A percentile compares a stretch with the other conserved stretches of the same genome.
phyloP scores from a whole-genome alignment of 2,888 invertebrate genomes.

The Ochlodes sylvanus region DNA sequence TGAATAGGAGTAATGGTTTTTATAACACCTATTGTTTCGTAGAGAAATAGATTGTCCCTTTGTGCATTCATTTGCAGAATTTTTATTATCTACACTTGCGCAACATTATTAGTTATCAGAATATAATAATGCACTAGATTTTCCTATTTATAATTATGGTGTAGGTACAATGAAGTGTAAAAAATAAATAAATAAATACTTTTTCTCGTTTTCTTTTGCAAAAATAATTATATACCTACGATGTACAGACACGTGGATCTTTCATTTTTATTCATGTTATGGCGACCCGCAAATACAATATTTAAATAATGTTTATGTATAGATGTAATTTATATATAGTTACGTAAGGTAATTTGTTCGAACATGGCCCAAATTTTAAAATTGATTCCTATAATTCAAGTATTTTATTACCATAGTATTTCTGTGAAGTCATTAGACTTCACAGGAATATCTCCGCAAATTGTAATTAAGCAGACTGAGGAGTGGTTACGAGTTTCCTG shows the following conservation, averaged over 20 bases:
- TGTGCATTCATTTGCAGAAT: conserved; percentile 5
- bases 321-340: conserved; percentile 26
- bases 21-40: conserved; percentile 18
- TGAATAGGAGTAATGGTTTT: conserved; percentile 6
- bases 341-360: conserved; percentile 14
- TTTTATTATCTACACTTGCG: conserved; percentile 10
- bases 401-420: conserved; percentile 32
- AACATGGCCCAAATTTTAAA: conserved; percentile 26
- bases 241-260: too few relatives aligned
- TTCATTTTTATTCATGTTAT: background rate
- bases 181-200: too few relatives aligned
- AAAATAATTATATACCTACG: too few relatives aligned
- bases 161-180: too few relatives aligned
- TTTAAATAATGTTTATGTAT: conserved; percentile 13
- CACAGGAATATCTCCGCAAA: conserved; percentile 23
- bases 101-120: conserved; percentile 4
- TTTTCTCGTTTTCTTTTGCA: too few relatives aligned
- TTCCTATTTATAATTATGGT: too few relatives aligned
- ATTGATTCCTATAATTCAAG: conserved; percentile 29
- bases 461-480: conserved; percentile 20
- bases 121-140: background rate
- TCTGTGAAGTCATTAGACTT: conserved; percentile 14
- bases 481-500: conserved; percentile 8
- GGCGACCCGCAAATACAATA: conserved; percentile 14
- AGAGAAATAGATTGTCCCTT: conserved; percentile 25